Evolutionary conservation across 2,888 invertebrate genomes (phyloP), one percentile per base, ranked within the genome.

Genomic region (Tetrapedia diversipes): DNA sequence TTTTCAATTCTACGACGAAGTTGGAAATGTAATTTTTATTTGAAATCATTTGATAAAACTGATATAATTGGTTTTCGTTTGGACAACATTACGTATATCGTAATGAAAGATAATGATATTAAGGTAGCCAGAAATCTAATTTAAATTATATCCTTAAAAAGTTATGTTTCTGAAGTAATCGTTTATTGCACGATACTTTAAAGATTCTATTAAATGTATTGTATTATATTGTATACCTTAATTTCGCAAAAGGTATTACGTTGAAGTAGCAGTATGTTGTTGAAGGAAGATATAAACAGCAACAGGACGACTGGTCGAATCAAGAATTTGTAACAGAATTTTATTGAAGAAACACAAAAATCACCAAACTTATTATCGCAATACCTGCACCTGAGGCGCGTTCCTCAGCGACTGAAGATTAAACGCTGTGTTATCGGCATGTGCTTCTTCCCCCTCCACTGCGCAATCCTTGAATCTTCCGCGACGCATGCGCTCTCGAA

Each of bases 381-480:
- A 27, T n/a, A 53, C 27, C 61, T 49, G 29, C 61, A 79, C 76
- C 45, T 34, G 59, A 73, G 43, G 56, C 72, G 51, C 67, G 56
- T 53, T 59, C 27, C 47, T 16, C 45, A 75, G 51, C 56, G 70
- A 81, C 80, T 83, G 80, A 78, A 69, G 22, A 60, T 61, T 43
- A 60, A 76, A 65, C 56, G 22, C 43, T 37, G 57, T 67, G 56
- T 61, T 72, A 77, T 73, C 73, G n/a, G 41, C 77, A 68, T 71
- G 65, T 60, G 68, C 63, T 73, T 49, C 61, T 27, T 11, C 7
- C 7, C 53, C 68, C 74, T n/a, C 82, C 61, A 68, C 79, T 16
- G 32, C 1, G 3, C 1, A 11, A 27, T n/a, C n/a, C 2, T 11
- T 24, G 8, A 49, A 45, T 57, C 11, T 14, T 27, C 2, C 7